Evolutionary conservation across 2,113 vertebrate species (phyloP), one percentile per base, ranked within the genome.

Genomic region (Nothobranchius kuhntae): DNA sequence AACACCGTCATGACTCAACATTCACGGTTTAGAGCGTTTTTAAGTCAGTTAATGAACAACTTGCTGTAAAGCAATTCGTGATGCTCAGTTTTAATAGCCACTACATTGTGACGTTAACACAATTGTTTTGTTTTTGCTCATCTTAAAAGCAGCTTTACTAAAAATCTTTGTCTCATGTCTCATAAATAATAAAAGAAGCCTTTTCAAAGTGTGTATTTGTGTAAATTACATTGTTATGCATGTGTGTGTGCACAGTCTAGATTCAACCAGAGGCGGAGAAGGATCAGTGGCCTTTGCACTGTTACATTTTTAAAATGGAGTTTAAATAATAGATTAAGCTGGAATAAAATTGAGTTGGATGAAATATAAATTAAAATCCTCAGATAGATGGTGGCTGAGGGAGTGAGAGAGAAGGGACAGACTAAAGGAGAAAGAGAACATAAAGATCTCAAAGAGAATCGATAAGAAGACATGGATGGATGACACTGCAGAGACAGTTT

Each of bases 341-440:
- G 26, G 84, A 84, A 84, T 80, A 75, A 85, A 88, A 83, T 62
- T 69, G 60, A 42, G 6, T 24, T 53, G 57, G 69, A 81, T 81
- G 52, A 90, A 89, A 89, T 72, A 82, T 87, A 73, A 76, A 89
- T 85, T 81, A 65, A 79, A 89, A 82, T 79, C 66, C 79, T 85
- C 64, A 65, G 80, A 75, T 61, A 63, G 65, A 66, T 3, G 24
- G 40, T 36, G 61, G 42, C 13, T 38, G 3, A n/a, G 61, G 21
- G 52, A 13, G 21, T 36, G 4, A 24, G 11, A 17, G 21, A 15
- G 36, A 10, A 13, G 1, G 56, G 30, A 56, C 9, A n/a, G 52
- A 48, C 11, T 55, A 61, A 50, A 26, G 2, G 13, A 63, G 44
- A 14, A 54, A 47, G 61, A 30, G 21, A 59, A 44, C 68, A 24